phyloP scores from a whole-genome alignment of 2,113 vertebrate genomes.

The Halcyon senegalensis region DNA sequence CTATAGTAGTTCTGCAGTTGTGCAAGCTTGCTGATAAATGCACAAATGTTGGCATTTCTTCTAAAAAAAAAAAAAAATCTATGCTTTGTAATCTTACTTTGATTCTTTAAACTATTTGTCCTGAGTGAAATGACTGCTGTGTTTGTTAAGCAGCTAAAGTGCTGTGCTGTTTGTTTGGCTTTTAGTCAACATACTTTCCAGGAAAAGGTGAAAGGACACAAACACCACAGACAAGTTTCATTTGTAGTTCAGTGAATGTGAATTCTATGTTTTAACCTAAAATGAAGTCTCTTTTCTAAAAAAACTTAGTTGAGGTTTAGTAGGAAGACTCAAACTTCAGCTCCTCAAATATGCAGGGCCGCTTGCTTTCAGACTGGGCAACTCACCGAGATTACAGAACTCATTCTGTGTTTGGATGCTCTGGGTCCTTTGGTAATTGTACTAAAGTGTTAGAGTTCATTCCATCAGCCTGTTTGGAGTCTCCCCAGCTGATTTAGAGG shows the following conservation, averaged over 20 bases:
- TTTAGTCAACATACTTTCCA: conserved; percentile 66
- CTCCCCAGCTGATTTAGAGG: not conserved
- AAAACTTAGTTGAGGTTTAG: not conserved
- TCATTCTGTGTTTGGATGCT: not conserved
- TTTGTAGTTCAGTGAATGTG: conserved; percentile 1
- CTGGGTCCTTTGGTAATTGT: not conserved
- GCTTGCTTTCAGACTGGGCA: not conserved
- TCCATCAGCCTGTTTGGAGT: not conserved
- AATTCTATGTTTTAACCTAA: not conserved
- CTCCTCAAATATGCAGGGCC: not conserved
- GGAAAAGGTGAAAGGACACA: conserved; percentile 71
- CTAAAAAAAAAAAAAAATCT: not conserved
- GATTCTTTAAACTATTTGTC: not conserved
- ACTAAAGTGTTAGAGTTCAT: not conserved
- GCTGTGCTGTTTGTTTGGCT: conserved; percentile 65
- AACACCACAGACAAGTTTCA: conserved; percentile 35
- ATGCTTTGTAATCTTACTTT: not conserved
- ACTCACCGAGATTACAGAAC: not conserved
- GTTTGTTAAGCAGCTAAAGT: conserved; percentile 12
- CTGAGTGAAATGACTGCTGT: not conserved
- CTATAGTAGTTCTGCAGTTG: not conserved
- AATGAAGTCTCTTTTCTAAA: not conserved
- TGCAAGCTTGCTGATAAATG: not conserved
- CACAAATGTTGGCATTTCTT: not conserved
- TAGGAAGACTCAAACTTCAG: not conserved